Percentiles rank a stretch among this genome's conserved stretches.
phyloP scores from a whole-genome alignment of 2,113 vertebrate species.

The Notiomystis cincta region DNA sequence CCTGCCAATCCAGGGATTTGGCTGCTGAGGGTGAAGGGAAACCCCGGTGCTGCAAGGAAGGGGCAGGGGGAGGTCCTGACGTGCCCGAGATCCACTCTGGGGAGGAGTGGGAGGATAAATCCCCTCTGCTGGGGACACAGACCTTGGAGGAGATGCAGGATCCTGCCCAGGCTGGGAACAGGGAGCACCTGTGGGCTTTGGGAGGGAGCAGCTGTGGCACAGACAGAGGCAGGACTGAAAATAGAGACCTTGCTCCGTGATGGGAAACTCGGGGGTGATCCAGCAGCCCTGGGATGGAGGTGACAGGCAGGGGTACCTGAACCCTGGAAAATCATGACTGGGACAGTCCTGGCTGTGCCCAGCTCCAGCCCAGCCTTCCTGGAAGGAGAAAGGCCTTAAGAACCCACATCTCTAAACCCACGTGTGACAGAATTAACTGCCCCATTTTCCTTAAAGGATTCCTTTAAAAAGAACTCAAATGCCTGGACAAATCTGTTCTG shows the following conservation, averaged over 20 bases:
- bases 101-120: not conserved
- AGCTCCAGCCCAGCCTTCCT: not conserved
- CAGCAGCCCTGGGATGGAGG: not conserved
- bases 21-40: not conserved
- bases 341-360: not conserved
- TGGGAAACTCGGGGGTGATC: not conserved
- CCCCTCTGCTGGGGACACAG: not conserved
- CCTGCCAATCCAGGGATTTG: fast-evolving
- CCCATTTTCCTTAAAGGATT: not conserved
- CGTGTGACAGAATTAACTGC: not conserved
- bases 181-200: not conserved
- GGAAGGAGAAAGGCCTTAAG: not conserved
- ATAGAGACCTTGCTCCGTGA: not conserved
- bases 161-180: not conserved
- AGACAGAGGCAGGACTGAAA: not conserved
- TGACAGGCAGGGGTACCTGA: not conserved
- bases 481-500: not conserved
- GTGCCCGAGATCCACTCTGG: not conserved
- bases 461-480: not conserved
- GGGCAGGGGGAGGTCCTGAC: not conserved
- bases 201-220: not conserved
- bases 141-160: fast-evolving
- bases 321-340: not conserved
- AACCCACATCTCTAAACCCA: not conserved
- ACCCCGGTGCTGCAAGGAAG: not conserved